phyloP scores from a whole-genome alignment of 2,888 invertebrate species.

The Zeuzera pyrina region DNA sequence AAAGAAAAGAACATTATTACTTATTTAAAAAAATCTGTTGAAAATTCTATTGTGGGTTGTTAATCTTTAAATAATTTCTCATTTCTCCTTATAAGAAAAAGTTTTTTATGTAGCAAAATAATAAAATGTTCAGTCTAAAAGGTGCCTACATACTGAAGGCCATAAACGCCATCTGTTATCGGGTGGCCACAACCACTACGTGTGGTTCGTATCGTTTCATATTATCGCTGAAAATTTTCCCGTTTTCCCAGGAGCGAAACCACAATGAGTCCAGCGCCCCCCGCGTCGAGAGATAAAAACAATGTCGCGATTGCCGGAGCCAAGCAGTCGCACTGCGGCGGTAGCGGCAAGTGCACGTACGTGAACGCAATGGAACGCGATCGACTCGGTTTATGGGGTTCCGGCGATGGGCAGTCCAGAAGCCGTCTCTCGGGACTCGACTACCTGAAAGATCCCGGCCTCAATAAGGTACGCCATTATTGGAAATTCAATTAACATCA shows the following conservation, averaged over 20 bases:
- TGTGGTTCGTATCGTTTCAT: constrained; percentile 33
- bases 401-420: constrained; percentile 70
- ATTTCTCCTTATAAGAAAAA: no score
- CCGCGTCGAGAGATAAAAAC: constrained; percentile 55
- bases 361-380: constrained; percentile 69
- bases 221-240: constrained; percentile 60
- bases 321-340: constrained; percentile 47
- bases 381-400: constrained; percentile 75
- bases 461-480: constrained; percentile 76
- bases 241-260: constrained; percentile 67
- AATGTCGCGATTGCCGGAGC: constrained; percentile 26
- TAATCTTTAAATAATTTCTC: no score
- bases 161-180: constrained; percentile 66
- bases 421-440: constrained; percentile 77
- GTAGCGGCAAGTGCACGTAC: constrained; percentile 43
- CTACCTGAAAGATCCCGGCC: constrained; percentile 76
- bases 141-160: no score
- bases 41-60: no score
- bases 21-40: no score
- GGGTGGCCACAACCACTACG: constrained; percentile 33
- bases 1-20: no score
- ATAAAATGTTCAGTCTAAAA: no score
- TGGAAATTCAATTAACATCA: neutral
- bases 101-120: no score
- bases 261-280: constrained; percentile 61